phyloP scores from a whole-genome alignment of 2,888 invertebrate species.

The Aphidius colemani region DNA sequence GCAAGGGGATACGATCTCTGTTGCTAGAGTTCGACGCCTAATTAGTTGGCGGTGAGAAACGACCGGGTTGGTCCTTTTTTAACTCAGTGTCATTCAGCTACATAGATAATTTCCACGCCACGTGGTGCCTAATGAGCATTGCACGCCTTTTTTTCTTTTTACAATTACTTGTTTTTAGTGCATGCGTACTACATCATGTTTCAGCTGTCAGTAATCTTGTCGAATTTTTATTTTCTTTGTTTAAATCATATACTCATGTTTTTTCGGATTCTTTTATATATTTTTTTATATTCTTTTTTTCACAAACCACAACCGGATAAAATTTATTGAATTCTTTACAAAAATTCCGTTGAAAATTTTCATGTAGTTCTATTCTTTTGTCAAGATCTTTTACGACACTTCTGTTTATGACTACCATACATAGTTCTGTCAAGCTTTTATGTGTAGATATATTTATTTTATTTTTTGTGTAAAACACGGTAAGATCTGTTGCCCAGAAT shows the following conservation, averaged over 20 bases:
- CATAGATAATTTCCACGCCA: constrained; percentile 51
- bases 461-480: too few species aligned
- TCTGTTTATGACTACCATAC: too few species aligned
- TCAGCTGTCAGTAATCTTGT: not conserved
- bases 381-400: too few species aligned
- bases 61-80: constrained; percentile 38
- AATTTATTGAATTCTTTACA: too few species aligned
- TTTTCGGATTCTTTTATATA: not conserved
- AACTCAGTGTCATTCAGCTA: constrained; percentile 23
- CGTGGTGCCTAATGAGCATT: constrained; percentile 50
- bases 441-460: too few species aligned
- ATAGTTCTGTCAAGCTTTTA: too few species aligned
- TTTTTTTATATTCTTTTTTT: constrained; percentile 5
- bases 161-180: not conserved
- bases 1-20: constrained; percentile 31
- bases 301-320: not conserved
- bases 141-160: too few species aligned
- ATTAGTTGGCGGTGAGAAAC: constrained; percentile 48
- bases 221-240: not conserved
- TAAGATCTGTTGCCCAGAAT: too few species aligned
- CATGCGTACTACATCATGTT: constrained; percentile 16
- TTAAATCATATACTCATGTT: too few species aligned
- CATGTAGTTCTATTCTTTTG: too few species aligned
- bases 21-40: constrained; percentile 48
- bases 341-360: too few species aligned